Evolutionary conservation across 1,140 invertebrate species (phyloP).

Genomic region (Zeugodacus cucurbitae): DNA sequence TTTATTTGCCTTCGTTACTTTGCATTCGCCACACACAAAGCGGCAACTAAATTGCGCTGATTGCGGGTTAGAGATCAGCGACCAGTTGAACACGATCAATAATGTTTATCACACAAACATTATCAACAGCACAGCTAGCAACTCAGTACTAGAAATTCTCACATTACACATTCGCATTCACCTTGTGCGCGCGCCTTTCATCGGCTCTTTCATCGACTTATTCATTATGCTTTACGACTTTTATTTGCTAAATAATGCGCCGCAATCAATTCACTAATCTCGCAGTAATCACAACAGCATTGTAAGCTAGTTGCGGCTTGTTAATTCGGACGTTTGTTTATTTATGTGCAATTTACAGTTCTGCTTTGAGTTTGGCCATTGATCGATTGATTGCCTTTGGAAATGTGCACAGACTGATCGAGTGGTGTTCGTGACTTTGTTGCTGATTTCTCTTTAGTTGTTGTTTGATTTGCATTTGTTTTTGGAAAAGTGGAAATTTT

Average conservation of each 20-base stretch:
- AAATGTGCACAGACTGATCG: neutral
- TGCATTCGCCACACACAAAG: neutral
- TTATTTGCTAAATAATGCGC: neutral
- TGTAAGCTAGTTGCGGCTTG: neutral
- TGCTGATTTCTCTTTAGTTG: neutral
- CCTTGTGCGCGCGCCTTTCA: neutral
- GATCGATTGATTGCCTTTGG: neutral
- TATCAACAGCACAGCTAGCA: neutral
- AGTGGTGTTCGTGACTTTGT: conserved; percentile 1
- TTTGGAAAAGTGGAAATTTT: neutral
- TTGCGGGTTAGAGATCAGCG: conserved; percentile 23
- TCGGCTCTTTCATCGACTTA: conserved; percentile 3
- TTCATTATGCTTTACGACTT: neutral
- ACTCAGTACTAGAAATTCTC: neutral
- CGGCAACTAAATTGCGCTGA: neutral
- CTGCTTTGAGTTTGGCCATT: neutral
- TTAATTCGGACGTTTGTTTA: neutral
- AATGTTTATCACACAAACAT: neutral
- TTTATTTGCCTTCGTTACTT: neutral
- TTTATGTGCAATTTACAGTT: neutral
- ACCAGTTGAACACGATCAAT: neutral
- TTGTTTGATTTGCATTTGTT: neutral
- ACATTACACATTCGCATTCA: neutral
- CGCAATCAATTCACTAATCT: neutral
- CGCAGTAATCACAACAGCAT: conserved; percentile 15